Evolutionary conservation across 2,888 invertebrate species (phyloP), one percentile per base, ranked within the genome.

Genomic region (Cryptus armator): DNA sequence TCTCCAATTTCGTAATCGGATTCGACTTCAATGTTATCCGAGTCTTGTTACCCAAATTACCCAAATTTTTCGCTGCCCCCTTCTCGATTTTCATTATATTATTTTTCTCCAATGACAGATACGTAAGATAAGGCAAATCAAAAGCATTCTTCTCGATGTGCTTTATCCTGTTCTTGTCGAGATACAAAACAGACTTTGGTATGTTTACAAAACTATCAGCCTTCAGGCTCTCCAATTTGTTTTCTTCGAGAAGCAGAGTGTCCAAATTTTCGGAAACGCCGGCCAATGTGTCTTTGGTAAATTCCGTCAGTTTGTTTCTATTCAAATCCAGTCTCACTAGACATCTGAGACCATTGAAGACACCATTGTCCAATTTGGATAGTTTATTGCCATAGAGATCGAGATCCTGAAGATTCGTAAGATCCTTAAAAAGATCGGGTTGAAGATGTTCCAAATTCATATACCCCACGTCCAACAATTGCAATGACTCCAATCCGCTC

Each of bases 271-370:
- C 92, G 0, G 89, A 90, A 43, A 94, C 84, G 86, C 92, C 89
- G 14, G 88, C 89, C 84, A 94, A 94, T 16, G 91, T 90, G 46
- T 91, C 90, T 14, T 91, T 91, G 3, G 92, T 91, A 46, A 94
- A 86, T 53, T 88, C 91, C 19, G 89, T 87, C 12, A 94, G 86
- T n/a, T 91, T 89, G 86, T 94, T 94, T 81, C 91, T 86, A 62
- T 91, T 94, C 24, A 94, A 84, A 86, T 94, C 93, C 10, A 94
- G 87, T n/a, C 93, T 90, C 81, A 93, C 93, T 53, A 94, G 89
- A 75, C 90, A 92, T 62, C 90, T 89, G 62, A 94, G 81, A 43
- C 93, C 93, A 2, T 90, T 86, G 88, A 94, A 94, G 4, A 92
- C 85, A 44, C 93, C 91, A 24, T 91, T 92, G 0, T 89, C 88